Percentiles rank a stretch among this genome's conserved stretches.
phyloP scores from a whole-genome alignment of 2,113 vertebrate genomes.

The Chamaea fasciata region DNA sequence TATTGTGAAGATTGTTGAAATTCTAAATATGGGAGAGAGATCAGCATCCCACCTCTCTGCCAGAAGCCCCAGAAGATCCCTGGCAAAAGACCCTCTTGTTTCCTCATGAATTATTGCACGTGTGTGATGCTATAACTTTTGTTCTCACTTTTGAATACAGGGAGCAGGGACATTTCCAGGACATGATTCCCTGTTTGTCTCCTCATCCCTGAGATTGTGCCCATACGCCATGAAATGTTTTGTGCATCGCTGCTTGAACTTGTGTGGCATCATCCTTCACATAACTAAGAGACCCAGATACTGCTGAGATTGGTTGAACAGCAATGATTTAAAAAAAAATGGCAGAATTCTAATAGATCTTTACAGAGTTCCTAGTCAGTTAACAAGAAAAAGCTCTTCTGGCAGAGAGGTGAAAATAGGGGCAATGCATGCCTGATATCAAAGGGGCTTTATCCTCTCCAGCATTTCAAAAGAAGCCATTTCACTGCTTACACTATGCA shows the following conservation, averaged over 20 bases:
- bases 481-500: background rate
- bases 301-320: background rate
- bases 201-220: background rate
- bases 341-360: background rate
- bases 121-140: background rate
- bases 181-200: background rate
- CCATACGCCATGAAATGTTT: background rate
- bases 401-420: slow-evolving; percentile 9
- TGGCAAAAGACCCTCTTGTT: background rate
- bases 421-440: background rate
- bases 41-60: background rate
- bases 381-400: slow-evolving; percentile 10
- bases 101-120: background rate
- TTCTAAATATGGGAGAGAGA: background rate
- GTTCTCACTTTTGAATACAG: background rate
- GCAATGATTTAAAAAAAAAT: background rate
- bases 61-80: background rate
- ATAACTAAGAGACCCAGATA: background rate
- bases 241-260: background rate
- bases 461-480: slow-evolving; percentile 45
- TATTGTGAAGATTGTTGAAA: background rate
- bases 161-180: background rate
- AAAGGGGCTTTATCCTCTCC: background rate
- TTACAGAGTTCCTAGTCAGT: background rate
- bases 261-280: background rate